A percentile compares a stretch with the other conserved stretches of the same genome.
phyloP scores from a whole-genome alignment of 2,888 invertebrate species.

The Tetragonula carbonaria region DNA sequence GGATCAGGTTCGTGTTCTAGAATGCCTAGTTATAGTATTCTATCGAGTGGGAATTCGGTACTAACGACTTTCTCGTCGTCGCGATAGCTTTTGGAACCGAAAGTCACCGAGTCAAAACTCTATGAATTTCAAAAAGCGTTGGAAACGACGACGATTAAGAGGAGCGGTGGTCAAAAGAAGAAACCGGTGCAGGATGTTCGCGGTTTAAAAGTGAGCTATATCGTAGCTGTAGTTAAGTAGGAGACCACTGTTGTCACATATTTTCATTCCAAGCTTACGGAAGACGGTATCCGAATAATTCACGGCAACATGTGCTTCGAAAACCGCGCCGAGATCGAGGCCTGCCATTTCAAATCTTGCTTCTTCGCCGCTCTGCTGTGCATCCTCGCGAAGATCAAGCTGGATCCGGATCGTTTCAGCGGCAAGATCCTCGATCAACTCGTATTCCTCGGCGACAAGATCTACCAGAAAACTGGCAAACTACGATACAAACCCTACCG shows the following conservation, averaged over 20 bases:
- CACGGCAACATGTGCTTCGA: slow-evolving; percentile 67
- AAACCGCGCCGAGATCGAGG: slow-evolving; percentile 66
- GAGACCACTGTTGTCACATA: neutral
- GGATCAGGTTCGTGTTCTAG: slow-evolving; percentile 47
- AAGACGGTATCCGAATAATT: slow-evolving; percentile 71
- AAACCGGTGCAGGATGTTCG: slow-evolving; percentile 49
- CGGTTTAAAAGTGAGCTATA: slow-evolving; percentile 70
- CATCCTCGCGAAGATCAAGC: slow-evolving; percentile 75
- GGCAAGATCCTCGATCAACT: slow-evolving; percentile 74
- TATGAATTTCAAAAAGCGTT: neutral
- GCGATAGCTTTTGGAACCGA: slow-evolving; percentile 20
- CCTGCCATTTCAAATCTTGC: slow-evolving; percentile 76
- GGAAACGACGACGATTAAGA: slow-evolving; percentile 33
- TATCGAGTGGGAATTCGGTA: neutral
- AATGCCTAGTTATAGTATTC: neutral
- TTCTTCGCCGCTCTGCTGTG: slow-evolving; percentile 77
- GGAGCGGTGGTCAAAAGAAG: slow-evolving; percentile 29
- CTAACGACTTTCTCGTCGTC: neutral
- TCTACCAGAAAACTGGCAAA: slow-evolving; percentile 71
- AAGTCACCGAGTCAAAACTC: slow-evolving; percentile 11
- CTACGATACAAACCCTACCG: slow-evolving; percentile 73
- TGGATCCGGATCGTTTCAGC: slow-evolving; percentile 69
- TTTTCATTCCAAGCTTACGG: slow-evolving; percentile 53
- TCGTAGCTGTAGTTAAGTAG: neutral
- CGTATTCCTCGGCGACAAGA: slow-evolving; percentile 72